These are phyloP conservation scores for Ranitomeya imitator DNA, from an alignment of 2,113 vertebrate genomes.

Conservation along the genomic window DNA sequence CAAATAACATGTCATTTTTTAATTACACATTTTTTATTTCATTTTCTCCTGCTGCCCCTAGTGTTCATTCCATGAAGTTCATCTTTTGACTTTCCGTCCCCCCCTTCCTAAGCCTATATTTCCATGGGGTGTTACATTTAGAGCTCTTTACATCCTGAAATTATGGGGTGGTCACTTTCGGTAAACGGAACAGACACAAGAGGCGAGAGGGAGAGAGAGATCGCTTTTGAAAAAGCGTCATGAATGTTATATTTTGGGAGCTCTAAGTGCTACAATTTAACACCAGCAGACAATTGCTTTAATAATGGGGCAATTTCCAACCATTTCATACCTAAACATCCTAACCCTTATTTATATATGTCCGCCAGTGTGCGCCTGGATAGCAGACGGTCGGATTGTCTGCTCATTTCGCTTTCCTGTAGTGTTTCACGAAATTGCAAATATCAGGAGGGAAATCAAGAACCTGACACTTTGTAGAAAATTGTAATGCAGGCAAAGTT, in stretches of 20 bases:
- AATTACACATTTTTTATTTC: too few species aligned
- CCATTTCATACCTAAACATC: conserved; percentile 14
- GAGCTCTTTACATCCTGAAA: conserved; percentile 2
- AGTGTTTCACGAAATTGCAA: not conserved
- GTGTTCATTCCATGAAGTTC: not conserved
- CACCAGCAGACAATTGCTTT: conserved; percentile 8
- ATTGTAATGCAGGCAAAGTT: conserved; percentile 14
- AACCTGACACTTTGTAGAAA: not conserved
- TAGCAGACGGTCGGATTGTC: not conserved
- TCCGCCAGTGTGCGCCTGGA: not conserved
- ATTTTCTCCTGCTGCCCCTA: not conserved
- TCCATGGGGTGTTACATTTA: not conserved
- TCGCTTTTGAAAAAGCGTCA: not conserved
- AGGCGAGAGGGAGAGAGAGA: not conserved
- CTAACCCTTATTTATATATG: not conserved
- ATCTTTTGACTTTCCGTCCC: not conserved
- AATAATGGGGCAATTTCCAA: conserved; percentile 11
- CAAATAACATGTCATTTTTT: too few species aligned
- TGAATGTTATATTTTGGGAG: conserved; percentile 21
- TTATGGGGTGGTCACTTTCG: not conserved
- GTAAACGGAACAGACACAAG: not conserved
- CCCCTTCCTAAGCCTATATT: too few species aligned
- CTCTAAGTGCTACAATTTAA: conserved; percentile 17
- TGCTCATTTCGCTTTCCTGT: not conserved
- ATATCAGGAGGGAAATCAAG: not conserved